Base-by-base conservation (phyloP, 1,140 invertebrate genomes). In the Radopholus similis region DNA sequence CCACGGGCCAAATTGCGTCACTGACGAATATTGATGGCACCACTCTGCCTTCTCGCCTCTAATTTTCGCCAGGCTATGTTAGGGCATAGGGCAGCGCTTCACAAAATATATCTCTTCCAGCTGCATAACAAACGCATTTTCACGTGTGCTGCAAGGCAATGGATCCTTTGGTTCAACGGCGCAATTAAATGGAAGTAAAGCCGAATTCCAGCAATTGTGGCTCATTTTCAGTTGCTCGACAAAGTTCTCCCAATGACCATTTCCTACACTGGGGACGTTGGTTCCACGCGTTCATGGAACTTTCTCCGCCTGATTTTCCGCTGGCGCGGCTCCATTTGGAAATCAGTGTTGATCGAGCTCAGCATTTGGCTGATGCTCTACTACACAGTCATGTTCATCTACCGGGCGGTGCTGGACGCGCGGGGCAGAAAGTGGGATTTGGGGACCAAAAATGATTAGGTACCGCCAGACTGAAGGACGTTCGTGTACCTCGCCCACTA, bases 401-500 rank as follows among this genome's bases (percentile, higher is more conserved):
- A 66, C 70, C 63, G 64, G 11, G n/a, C 18, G 28, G 18, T 66
- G 4, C 34, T 73, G 37, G 53, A n/a, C 28, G 69, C 13, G 2
- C 11, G 23, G 9, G 35, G 70, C 18, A 53, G 26, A 71, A 73
- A 23, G 65, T n/a, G n/a, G n/a, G n/a, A n/a, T 73, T 9, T n/a
- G n/a, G 13, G 2, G n/a, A 18, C n/a, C n/a, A 18, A 3, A 21
- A 11, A 68, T 34, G 21, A 4, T 8, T 40, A 21, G 8, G 21
- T 54, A 54, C 11, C 51, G 11, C 21, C 55, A 11, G 9, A 26
- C 30, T 26, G 47, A 6, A 51, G 65, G 72, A 56, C 63, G 2
- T 75, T 78, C 59, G 80, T 75, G 60, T 56, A 44, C 38, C 59
- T 82, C 11, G 77, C 69, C 11, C 37, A 51, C 26, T 70, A 80